Evolutionary conservation across 2,113 vertebrate genomes (phyloP).

Genomic region (Motacilla tschutschensis): DNA sequence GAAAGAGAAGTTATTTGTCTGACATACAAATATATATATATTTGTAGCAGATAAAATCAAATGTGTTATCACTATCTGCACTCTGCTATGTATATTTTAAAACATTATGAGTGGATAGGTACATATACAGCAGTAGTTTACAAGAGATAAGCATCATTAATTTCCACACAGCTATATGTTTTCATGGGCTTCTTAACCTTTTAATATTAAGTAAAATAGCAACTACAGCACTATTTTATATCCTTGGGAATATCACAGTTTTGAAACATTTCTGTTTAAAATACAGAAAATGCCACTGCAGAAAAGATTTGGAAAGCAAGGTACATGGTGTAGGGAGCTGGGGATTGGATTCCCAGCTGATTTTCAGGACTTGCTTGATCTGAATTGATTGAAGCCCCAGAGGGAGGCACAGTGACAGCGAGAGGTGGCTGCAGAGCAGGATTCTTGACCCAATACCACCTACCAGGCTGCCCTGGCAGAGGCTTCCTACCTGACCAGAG

Average conservation of each 20-base stretch:
- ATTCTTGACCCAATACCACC: not conserved
- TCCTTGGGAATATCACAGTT: constrained; percentile 10
- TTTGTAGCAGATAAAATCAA: constrained; percentile 64
- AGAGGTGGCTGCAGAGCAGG: not conserved
- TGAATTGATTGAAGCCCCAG: not conserved
- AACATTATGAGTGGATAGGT: constrained; percentile 57
- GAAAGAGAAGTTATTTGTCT: constrained; percentile 53
- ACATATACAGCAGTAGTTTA: constrained; percentile 43
- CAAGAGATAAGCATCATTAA: constrained; percentile 67
- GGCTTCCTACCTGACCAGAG: not conserved
- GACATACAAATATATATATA: constrained; percentile 19
- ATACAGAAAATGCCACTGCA: not conserved
- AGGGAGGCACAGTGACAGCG: not conserved
- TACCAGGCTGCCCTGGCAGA: not conserved
- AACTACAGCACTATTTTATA: constrained; percentile 25
- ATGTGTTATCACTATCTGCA: constrained; percentile 63
- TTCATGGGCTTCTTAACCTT: constrained; percentile 61
- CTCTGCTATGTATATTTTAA: constrained; percentile 65
- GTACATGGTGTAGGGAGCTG: not conserved
- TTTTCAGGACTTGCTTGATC: not conserved
- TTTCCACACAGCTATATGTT: constrained; percentile 58
- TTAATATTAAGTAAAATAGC: constrained; percentile 61
- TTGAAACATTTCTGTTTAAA: constrained; percentile 11
- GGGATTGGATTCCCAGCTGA: not conserved
- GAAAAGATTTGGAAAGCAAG: not conserved